These are phyloP conservation scores for Uloborus diversus DNA, from an alignment of 1,140 invertebrate species.

Conservation along the genomic window DNA sequence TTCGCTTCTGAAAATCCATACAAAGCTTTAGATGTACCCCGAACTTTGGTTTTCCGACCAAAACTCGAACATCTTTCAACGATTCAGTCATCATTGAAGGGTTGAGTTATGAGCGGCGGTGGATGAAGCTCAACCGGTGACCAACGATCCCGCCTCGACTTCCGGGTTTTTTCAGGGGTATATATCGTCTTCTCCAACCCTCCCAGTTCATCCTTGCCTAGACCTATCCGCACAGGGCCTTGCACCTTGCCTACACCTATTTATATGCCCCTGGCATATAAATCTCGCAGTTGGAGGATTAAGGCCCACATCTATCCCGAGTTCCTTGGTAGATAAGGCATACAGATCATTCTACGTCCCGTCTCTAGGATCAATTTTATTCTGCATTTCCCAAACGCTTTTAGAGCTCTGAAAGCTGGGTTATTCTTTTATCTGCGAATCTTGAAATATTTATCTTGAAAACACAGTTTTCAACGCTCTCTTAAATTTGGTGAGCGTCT, in stretches of 20 bases:
- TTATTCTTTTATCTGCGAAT: background rate
- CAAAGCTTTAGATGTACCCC: too few relatives aligned
- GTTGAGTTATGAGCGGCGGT: conserved; percentile 43
- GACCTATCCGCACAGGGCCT: conserved; percentile 18
- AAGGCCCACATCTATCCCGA: conserved; percentile 35
- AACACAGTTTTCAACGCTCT: background rate
- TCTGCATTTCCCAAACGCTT: conserved; percentile 23
- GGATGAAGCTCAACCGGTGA: conserved; percentile 29
- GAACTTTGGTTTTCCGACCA: too few relatives aligned
- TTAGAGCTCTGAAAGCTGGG: background rate
- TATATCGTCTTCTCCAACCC: background rate
- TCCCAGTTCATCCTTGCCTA: conserved; percentile 26
- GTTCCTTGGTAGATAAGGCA: conserved; percentile 25
- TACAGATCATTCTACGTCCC: conserved; percentile 33
- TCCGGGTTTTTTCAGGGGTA: conserved; percentile 27
- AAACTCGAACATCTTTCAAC: background rate
- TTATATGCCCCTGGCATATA: conserved; percentile 38
- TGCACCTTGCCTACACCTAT: too few relatives aligned
- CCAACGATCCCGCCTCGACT: conserved; percentile 44
- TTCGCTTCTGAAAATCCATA: too few relatives aligned
- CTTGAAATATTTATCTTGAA: conserved; percentile 1
- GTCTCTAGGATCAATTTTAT: background rate
- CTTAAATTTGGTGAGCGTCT: background rate
- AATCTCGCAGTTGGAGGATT: conserved; percentile 48
- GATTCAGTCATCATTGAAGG: conserved; percentile 1